Percentiles rank a stretch among this genome's conserved stretches.
phyloP scores from a whole-genome alignment of 92 coral and sea anemone species.

The Zoanthus sociatus region DNA sequence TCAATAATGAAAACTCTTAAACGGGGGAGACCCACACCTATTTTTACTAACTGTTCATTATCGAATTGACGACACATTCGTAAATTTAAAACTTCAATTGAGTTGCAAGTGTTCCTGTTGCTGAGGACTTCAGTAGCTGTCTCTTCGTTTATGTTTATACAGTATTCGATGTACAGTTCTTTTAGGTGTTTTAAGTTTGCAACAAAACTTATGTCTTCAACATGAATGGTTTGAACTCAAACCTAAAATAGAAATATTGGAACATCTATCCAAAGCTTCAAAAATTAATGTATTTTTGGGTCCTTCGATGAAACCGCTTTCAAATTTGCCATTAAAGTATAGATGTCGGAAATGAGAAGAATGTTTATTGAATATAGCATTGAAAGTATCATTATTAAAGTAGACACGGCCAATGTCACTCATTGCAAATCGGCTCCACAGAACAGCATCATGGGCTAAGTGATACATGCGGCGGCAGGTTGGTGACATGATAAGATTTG shows the following conservation, averaged over 20 bases:
- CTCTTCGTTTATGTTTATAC: slow-evolving; percentile 21
- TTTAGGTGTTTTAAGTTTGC: slow-evolving; percentile 28
- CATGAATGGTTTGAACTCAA: slow-evolving; percentile 23
- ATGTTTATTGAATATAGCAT: slow-evolving; percentile 42
- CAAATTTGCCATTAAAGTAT: slow-evolving; percentile 44
- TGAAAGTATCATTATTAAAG: slow-evolving; percentile 41
- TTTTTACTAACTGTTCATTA: neutral
- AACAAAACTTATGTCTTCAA: slow-evolving; percentile 36
- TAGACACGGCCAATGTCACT: slow-evolving; percentile 34
- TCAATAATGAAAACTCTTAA: slow-evolving; percentile 35
- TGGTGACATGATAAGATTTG: no score
- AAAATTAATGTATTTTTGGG: slow-evolving; percentile 30
- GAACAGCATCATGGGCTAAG: no score
- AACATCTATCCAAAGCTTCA: slow-evolving; percentile 27
- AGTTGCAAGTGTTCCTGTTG: neutral
- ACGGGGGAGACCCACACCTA: slow-evolving; percentile 7
- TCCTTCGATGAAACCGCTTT: slow-evolving; percentile 26
- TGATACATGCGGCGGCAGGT: no score
- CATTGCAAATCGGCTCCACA: slow-evolving; percentile 5
- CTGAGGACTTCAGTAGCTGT: slow-evolving; percentile 26
- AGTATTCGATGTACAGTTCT: slow-evolving; percentile 37
- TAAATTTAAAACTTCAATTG: neutral
- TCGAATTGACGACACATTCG: neutral
- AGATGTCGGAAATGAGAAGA: slow-evolving; percentile 26
- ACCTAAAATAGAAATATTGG: slow-evolving; percentile 33